Evolutionary conservation across 2,888 invertebrate genomes (phyloP).

Genomic region (Lymantria dispar): DNA sequence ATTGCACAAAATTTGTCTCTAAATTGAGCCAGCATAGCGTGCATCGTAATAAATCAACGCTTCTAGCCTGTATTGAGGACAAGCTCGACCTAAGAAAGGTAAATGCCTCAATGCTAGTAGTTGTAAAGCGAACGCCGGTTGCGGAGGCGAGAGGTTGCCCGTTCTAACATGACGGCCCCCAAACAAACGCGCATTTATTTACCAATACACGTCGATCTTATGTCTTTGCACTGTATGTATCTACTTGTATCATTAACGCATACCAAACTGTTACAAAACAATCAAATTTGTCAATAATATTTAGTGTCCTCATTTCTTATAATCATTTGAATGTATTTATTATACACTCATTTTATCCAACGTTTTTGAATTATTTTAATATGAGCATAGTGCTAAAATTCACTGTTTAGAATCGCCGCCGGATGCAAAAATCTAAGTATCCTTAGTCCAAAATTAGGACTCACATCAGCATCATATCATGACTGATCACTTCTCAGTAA

Average conservation of each 20-base stretch:
- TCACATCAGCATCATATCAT: too few relatives aligned
- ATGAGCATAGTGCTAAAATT: too few relatives aligned
- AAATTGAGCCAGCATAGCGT: conserved; percentile 64
- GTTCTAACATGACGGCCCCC: conserved; percentile 70
- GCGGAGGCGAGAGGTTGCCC: conserved; percentile 73
- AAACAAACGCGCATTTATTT: conserved; percentile 73
- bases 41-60: conserved; percentile 74
- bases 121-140: conserved; percentile 48
- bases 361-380: too few relatives aligned
- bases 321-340: too few relatives aligned
- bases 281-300: neutral
- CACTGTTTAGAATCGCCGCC: too few relatives aligned
- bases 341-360: too few relatives aligned
- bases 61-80: conserved; percentile 74
- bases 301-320: neutral
- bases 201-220: conserved; percentile 54
- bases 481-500: too few relatives aligned
- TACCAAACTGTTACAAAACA: neutral
- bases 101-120: conserved; percentile 76
- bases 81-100: conserved; percentile 78
- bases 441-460: too few relatives aligned
- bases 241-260: neutral
- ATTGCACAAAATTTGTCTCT: conserved; percentile 70
- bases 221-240: conserved; percentile 14
- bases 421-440: too few relatives aligned